Conservation (phyloP, 2,113 vertebrate species). For the Clarias gariepinus region DNA sequence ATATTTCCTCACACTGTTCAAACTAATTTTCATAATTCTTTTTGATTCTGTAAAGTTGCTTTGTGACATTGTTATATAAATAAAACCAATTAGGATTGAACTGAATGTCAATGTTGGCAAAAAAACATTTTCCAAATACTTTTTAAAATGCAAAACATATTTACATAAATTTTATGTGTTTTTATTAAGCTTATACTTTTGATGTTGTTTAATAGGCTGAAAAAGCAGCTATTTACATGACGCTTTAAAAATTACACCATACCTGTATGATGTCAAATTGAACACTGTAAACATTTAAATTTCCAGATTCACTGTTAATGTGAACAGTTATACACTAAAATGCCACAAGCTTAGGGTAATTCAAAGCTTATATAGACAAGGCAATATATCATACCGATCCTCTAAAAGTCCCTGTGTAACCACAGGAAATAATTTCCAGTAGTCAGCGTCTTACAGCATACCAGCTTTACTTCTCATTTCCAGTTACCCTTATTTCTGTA, state of each 20-base stretch:
- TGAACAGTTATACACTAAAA: neutral
- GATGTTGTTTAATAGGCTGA: neutral
- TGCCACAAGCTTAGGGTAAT: neutral
- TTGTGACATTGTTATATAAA: too few relatives aligned
- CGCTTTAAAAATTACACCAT: neutral
- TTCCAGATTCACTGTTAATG: neutral
- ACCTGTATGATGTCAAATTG: neutral
- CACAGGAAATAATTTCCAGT: constrained; percentile 19
- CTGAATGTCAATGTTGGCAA: too few relatives aligned
- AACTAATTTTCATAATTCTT: too few relatives aligned
- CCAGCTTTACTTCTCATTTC: neutral
- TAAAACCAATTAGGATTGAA: too few relatives aligned
- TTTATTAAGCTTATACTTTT: neutral
- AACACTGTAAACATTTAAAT: neutral
- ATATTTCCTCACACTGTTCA: too few relatives aligned
- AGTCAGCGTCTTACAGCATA: neutral
- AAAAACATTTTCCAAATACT: neutral
- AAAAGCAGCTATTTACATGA: neutral
- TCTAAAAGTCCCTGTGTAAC: constrained; percentile 28
- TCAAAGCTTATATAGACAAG: neutral
- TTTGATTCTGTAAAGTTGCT: too few relatives aligned
- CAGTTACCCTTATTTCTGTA: constrained; percentile 5
- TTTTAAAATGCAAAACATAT: neutral
- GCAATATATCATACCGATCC: neutral
- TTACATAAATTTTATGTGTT: neutral